Conservation (phyloP, 2,888 invertebrate species). For the Apodemia hepburni region DNA sequence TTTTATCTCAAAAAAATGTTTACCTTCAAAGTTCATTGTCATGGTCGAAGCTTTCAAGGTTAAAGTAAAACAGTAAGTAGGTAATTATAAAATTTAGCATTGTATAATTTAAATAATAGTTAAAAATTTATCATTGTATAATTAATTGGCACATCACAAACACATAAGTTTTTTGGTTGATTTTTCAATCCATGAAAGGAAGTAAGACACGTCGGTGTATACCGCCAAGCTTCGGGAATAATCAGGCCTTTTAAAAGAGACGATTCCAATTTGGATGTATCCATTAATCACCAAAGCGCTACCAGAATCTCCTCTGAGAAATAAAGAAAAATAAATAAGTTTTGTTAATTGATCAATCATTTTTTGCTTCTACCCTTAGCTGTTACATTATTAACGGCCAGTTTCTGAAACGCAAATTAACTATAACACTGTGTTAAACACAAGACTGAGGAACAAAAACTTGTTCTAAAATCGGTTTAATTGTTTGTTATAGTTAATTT, state of each 20-base stretch:
- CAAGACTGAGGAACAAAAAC: too few relatives aligned
- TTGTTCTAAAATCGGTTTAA: too few relatives aligned
- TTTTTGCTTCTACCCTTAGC: not conserved
- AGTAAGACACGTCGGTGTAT: constrained; percentile 40
- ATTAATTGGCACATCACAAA: not conserved
- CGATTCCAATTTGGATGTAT: constrained; percentile 45
- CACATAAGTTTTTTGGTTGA: constrained; percentile 19
- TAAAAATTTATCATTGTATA: too few relatives aligned
- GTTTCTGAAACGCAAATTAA: too few relatives aligned
- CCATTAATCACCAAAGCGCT: constrained; percentile 38
- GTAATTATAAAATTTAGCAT: too few relatives aligned
- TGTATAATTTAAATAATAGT: too few relatives aligned
- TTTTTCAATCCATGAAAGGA: constrained; percentile 34
- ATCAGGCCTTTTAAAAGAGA: constrained; percentile 40
- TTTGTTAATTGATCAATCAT: not conserved
- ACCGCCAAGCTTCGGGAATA: constrained; percentile 31
- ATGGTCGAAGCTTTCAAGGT: too few relatives aligned
- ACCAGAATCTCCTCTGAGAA: constrained; percentile 45
- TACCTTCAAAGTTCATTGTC: too few relatives aligned
- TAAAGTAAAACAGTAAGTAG: too few relatives aligned
- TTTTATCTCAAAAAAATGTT: too few relatives aligned
- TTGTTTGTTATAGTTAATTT: too few relatives aligned
- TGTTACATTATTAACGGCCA: constrained; percentile 16
- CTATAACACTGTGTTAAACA: too few relatives aligned
- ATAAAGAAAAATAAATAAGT: constrained; percentile 3